Base-by-base conservation (phyloP, 2,888 invertebrate species). In the Podabrus alpinus region DNA sequence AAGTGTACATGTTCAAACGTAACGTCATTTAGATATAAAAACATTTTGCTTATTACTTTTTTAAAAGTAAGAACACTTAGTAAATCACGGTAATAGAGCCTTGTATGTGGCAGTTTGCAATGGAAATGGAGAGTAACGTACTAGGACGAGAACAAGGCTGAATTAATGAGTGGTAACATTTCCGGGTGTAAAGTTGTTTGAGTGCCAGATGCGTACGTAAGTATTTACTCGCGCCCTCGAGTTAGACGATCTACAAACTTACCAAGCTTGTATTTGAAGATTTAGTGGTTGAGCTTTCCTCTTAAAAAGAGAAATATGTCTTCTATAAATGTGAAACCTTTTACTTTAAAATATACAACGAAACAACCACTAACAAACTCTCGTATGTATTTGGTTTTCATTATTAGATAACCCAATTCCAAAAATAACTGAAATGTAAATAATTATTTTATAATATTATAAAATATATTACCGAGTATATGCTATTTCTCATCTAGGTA, bases 151-250 rank as follows among this genome's bases (percentile, higher is more conserved):
- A 83, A 82, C 81, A 81, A 81, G 82, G 80, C 80, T 83, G 83
- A 84, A 84, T 84, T 84, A 84, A 84, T 82, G 82, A 83, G 82
- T 83, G 83, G 83, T 83, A 83, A 83, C 84, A 84, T 83, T 83
- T 84, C 82, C 82, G 82, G 83, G 83, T 83, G 84, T 81, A 82
- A 83, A 84, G 84, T 84, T 83, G 83, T 82, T 80, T 82, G 81
- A 82, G 80, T 81, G 82, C 81, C 83, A 83, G 83, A 83, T 82
- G 83, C 81, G 83, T 83, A 82, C 82, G 82, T 82, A 81, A 82
- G 80, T 82, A 83, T 83, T 82, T 83, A 82, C 82, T 79, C 79
- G 80, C 77, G 80, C 82, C 80, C 73, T 78, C 79, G 79, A 80
- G 80, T 80, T 81, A 79, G 79, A 81, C 79, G 81, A 82, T 80